Conservation (phyloP, 2,797 vertebrate species). For the Oreortyx pictus region DNA sequence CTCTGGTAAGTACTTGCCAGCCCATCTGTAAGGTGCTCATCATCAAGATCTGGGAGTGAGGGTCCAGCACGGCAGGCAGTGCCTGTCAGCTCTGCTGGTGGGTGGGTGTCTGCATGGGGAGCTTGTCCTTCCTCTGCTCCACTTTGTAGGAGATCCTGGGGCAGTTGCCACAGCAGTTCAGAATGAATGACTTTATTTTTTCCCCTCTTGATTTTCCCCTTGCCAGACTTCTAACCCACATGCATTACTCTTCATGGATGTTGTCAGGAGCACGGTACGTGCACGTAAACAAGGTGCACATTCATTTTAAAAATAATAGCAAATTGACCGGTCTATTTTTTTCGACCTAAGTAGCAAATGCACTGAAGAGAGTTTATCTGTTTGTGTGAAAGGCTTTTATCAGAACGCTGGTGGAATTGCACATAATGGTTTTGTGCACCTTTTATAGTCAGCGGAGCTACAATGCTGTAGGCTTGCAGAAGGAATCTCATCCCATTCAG, state of each 20-base stretch:
- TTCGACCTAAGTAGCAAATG: neutral
- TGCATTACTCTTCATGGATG: neutral
- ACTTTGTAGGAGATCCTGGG: fast-evolving
- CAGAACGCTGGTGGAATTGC: neutral
- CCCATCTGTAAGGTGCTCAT: neutral
- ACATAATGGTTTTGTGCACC: neutral
- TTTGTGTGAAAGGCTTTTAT: conserved; percentile 11
- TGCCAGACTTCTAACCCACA: neutral
- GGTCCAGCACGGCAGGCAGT: fast-evolving
- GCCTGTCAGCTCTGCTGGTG: fast-evolving
- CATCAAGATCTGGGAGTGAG: neutral
- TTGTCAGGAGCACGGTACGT: neutral
- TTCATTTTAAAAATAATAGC: neutral
- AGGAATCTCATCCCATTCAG: neutral
- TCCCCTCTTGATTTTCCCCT: fast-evolving
- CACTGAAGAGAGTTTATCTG: neutral
- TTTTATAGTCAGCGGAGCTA: neutral
- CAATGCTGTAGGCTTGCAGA: neutral
- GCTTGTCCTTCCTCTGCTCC: neutral
- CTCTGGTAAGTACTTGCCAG: neutral
- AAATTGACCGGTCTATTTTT: neutral
- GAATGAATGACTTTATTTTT: neutral
- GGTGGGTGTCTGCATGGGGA: neutral
- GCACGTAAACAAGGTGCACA: neutral
- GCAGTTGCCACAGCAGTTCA: neutral